Base-by-base conservation (phyloP, 2,797 vertebrate genomes). In the Rhinatrema bivittatum region DNA sequence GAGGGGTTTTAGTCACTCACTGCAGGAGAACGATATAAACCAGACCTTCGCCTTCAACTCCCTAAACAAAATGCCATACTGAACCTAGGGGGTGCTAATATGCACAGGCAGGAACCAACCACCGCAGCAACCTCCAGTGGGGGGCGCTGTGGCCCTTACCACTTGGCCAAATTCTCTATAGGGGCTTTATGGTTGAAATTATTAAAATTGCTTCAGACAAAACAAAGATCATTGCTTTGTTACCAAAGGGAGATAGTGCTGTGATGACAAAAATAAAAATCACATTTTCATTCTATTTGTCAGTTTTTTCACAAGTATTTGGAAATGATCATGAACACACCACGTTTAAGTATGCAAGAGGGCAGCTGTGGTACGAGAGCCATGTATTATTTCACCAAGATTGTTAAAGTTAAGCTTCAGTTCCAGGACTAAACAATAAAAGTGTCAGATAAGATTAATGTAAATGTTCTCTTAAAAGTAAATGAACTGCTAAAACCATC, bases 271-370 rank as follows among this genome's bases (percentile, higher is more conserved):
- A 60, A 70, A 52, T 52, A n/a, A n/a, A 65, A 72, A 77, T 75
- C 62, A 50, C 37, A 56, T 72, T 77, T 71, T 60, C 42, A 62
- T 76, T 74, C 64, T 66, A 31, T 67, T 74, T 82, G 62, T 57
- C 15, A 57, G 24, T 42, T 42, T 38, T 41, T 70, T 75, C 48
- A 59, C 62, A 72, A 48, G 32, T 60, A 46, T 53, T 71, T 66
- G 50, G 53, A 71, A 72, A 58, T 60, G 60, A 36, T 76, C 58
- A 68, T 65, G 78, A 73, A 68, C 27, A 11, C 56, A 57, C 32
- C 53, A 60, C 34, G 52, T 69, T 64, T 44, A 26, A 60, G 62
- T 64, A 70, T 44, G 43, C 46, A 57, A 60, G 43, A 34, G 27
- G 69, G 48, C 35, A 60, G 35, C 40, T 62, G 14, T 39, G 41